Base-by-base conservation (phyloP, 2,888 invertebrate species). In the Watsonalla binaria region DNA sequence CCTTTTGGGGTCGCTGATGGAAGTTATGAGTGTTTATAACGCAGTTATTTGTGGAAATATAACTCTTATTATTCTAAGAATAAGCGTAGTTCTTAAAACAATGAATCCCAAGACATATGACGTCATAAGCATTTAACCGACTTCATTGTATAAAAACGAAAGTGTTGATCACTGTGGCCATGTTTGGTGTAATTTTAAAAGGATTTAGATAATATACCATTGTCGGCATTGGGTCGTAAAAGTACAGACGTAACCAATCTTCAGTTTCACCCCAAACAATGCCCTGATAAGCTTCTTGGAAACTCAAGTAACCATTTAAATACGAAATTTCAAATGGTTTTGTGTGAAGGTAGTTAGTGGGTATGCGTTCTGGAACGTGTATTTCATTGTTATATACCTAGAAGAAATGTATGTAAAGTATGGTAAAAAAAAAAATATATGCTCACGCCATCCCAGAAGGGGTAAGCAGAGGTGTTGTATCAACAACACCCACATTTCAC, bases 191-290 rank as follows among this genome's bases (percentile, higher is more conserved):
- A 53, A 56, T 51, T 65, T 65, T 68, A 73, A 84, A 79, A 66
- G 75, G 76, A 77, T 83, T 77, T 69, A 55, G 63, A 67, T 76
- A 76, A 80, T 78, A 74, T 67, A 45, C 73, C 61, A 76, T 83
- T 84, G 80, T 82, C 68, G 61, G 55, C 57, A 60, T 61, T 63
- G 57, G 55, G 57, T 61, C 61, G 77, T 78, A 86, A 84, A 83
- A 72, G 58, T 14, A 56, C 75, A 78, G 78, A 55, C 55, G 60
- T 62, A 58, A 61, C 62, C 59, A 48, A 62, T 65, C 61, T 61
- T 59, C 56, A 61, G 58, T 61, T 60, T 62, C 58, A 56, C 58
- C 52, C 61, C 57, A 74, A 64, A 67, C 69, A 68, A 65, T 59
- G 24, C 78, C 77, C 79, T 59, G 75, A 77, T 75, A 72, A 68